Evolutionary conservation across 2,113 vertebrate species (phyloP).

Genomic region (Nematolebias whitei): DNA sequence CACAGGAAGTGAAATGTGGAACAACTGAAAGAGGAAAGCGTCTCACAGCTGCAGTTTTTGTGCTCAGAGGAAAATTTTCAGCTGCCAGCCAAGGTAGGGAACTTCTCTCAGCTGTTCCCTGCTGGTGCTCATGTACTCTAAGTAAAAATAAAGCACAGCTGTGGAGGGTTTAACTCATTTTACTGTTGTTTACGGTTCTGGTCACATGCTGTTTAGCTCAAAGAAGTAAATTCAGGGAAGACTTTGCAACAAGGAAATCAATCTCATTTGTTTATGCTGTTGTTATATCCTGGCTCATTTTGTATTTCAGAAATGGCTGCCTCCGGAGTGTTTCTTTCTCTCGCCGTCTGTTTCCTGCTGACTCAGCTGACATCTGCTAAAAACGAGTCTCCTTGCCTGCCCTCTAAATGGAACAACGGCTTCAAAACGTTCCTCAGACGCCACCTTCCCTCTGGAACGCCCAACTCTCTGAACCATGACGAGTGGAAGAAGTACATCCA

Average conservation of each 20-base stretch:
- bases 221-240: no score
- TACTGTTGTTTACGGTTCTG: no score
- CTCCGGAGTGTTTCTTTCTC: slow-evolving; percentile 5
- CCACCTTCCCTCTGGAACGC: slow-evolving; percentile 63
- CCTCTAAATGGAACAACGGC: slow-evolving; percentile 63
- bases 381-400: slow-evolving; percentile 72
- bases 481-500: slow-evolving; percentile 68
- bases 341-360: slow-evolving; percentile 49
- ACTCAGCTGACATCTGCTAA: slow-evolving; percentile 4
- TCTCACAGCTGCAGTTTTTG: neutral
- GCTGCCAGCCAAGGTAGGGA: slow-evolving; percentile 40
- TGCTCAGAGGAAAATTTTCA: neutral
- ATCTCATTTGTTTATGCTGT: no score
- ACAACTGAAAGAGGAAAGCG: neutral
- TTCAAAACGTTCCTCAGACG: slow-evolving; percentile 64
- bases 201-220: no score
- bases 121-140: no score
- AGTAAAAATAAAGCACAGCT: no score
- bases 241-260: neutral
- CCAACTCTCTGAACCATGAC: slow-evolving; percentile 39
- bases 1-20: slow-evolving; percentile 26
- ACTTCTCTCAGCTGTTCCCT: slow-evolving; percentile 4
- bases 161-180: neutral
- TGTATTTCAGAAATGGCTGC: slow-evolving; percentile 50
- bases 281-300: neutral